Evolutionary conservation across 1,140 invertebrate species (phyloP).

Genomic region (Drosophila paulistorum): DNA sequence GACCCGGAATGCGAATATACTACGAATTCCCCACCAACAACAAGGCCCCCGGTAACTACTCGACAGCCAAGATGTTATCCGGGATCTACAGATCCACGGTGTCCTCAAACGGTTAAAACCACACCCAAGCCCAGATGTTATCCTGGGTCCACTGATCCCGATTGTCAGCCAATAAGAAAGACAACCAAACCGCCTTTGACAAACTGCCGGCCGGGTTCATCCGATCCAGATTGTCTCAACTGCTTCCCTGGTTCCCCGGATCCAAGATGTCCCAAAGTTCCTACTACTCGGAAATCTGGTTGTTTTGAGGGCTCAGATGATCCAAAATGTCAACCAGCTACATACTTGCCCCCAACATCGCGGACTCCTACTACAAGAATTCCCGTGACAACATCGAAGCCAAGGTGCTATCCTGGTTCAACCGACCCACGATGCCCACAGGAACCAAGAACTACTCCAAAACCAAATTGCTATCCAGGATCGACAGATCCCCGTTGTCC

Average conservation of each 20-base stretch:
- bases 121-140: constrained; percentile 52
- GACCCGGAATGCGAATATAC: constrained; percentile 83
- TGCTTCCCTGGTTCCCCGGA: constrained; percentile 51
- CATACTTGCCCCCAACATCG: constrained; percentile 50
- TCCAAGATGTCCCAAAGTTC: constrained; percentile 78
- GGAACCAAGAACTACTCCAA: constrained; percentile 38
- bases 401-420: constrained; percentile 1
- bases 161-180: constrained; percentile 37
- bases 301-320: constrained; percentile 65
- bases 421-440: constrained; percentile 24
- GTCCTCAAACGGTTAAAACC: constrained; percentile 67
- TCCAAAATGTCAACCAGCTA: constrained; percentile 83
- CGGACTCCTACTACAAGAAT: background rate
- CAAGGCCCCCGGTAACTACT: constrained; percentile 25
- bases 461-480: constrained; percentile 79
- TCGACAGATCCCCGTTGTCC: constrained; percentile 82
- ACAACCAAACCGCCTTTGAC: constrained; percentile 35
- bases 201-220: constrained; percentile 78
- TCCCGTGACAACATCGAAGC: constrained; percentile 19
- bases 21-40: constrained; percentile 51
- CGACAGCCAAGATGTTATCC: constrained; percentile 61
- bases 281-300: constrained; percentile 68
- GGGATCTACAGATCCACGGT: constrained; percentile 59
- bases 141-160: constrained; percentile 75
- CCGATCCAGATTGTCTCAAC: constrained; percentile 77